phyloP scores from a whole-genome alignment of 2,797 vertebrate genomes.

The Typhlichthys eigenmanni region DNA sequence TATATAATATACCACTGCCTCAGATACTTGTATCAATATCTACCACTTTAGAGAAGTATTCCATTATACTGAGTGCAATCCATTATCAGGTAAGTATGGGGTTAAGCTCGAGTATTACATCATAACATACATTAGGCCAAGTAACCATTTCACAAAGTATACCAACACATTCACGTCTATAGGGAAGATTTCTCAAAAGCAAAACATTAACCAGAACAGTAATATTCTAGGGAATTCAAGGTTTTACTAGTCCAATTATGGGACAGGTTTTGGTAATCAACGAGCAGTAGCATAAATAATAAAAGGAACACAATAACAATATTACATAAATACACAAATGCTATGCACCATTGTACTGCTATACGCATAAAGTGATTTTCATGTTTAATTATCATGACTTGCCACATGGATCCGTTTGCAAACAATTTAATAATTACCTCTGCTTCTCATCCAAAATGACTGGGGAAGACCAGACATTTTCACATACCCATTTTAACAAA shows the following conservation, averaged over 20 bases:
- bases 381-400: slow-evolving; percentile 61
- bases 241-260: slow-evolving; percentile 74
- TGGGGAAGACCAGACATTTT: slow-evolving; percentile 63
- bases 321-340: slow-evolving; percentile 83
- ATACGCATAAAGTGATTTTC: slow-evolving; percentile 68
- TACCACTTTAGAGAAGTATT: slow-evolving; percentile 75
- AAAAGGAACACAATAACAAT: slow-evolving; percentile 71
- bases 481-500: slow-evolving; percentile 73
- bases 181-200: slow-evolving; percentile 68
- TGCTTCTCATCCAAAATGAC: slow-evolving; percentile 54
- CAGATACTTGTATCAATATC: slow-evolving; percentile 73
- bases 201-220: slow-evolving; percentile 65
- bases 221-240: slow-evolving; percentile 70
- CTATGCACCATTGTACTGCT: slow-evolving; percentile 80
- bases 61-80: slow-evolving; percentile 80
- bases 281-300: slow-evolving; percentile 86
- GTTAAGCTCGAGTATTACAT: slow-evolving; percentile 78
- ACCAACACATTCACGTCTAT: slow-evolving; percentile 84
- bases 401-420: slow-evolving; percentile 53
- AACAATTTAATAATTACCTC: slow-evolving; percentile 57
- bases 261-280: slow-evolving; percentile 79
- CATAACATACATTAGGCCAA: slow-evolving; percentile 79
- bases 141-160: slow-evolving; percentile 81
- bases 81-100: slow-evolving; percentile 78
- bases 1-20: slow-evolving; percentile 56